Evolutionary conservation across 2,888 invertebrate species (phyloP), one percentile per base, ranked within the genome.

Genomic region (Dasypogon diadema): DNA sequence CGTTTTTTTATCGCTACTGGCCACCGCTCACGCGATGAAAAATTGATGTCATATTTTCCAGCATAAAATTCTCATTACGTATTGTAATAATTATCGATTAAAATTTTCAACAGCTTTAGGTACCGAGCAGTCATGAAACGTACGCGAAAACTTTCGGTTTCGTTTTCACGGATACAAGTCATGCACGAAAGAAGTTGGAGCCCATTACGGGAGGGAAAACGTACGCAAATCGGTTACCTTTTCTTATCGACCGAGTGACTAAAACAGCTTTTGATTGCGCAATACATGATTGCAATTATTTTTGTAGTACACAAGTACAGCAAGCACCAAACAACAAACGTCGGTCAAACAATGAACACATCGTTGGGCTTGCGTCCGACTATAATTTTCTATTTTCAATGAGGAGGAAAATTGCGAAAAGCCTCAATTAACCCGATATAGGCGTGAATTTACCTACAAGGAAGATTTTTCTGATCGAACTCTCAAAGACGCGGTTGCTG

Each of bases 81-180:
- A 30, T 58, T 14, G 58, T 30, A 58, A n/a, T n/a, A n/a, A 58
- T 30, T 58, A 58, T 58, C 58, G 58, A 58, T 58, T 58, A 26
- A 58, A 58, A 30, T 30, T 14, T 14, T 5, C 14, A 16, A 16
- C 14, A 30, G 30, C 30, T 14, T 2, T 26, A 34, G 8, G 30
- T 8, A 16, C 22, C n/a, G 30, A 16, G 26, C 24, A n/a, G 30
- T 16, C 26, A 58, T 30, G 10, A 30, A 16, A 30, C 16, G 8
- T 6, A 14, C 58, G 14, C 18, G 22, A 48, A 68, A 68, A 68
- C 68, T 48, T 68, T 68, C 68, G 21, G 46, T 68, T 48, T 46
- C 48, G 42, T 26, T 46, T 48, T 68, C 24, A 48, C 68, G 68
- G 12, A 68, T 26, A 6, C 51, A 48, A 46, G 48, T 51, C 51